phyloP scores from a whole-genome alignment of 2,113 vertebrate species.

The Chelonoidis abingdonii region DNA sequence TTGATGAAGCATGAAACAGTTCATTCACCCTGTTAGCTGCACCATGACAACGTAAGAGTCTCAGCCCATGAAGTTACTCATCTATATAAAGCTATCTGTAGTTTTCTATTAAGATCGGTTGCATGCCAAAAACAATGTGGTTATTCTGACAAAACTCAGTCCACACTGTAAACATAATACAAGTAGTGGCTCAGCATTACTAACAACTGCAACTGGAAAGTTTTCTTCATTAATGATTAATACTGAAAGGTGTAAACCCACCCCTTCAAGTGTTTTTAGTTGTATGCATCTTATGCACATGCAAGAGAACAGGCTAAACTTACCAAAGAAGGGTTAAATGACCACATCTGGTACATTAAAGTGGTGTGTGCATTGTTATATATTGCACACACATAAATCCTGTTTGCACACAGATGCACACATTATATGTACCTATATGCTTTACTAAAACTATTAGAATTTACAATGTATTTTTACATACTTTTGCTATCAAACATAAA shows the following conservation, averaged over 20 bases:
- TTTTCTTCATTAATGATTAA: neutral
- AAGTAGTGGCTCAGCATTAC: neutral
- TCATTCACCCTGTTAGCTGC: slow-evolving; percentile 96
- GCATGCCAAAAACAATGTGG: slow-evolving; percentile 30
- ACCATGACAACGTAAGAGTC: slow-evolving; percentile 98
- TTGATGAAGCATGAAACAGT: slow-evolving; percentile 99
- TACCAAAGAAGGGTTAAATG: slow-evolving; percentile 16
- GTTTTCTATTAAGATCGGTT: slow-evolving; percentile 83
- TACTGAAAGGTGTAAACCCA: slow-evolving; percentile 31
- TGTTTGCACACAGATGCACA: neutral
- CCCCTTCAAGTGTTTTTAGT: neutral
- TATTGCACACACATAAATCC: slow-evolving; percentile 26
- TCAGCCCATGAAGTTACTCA: slow-evolving; percentile 91
- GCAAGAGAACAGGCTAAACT: slow-evolving; percentile 26
- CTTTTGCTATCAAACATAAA: slow-evolving; percentile 22
- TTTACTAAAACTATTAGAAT: slow-evolving; percentile 27
- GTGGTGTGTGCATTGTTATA: slow-evolving; percentile 8
- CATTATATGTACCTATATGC: neutral
- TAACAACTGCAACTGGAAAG: neutral
- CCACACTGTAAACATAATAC: neutral
- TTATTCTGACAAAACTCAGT: slow-evolving; percentile 63
- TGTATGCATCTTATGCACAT: neutral
- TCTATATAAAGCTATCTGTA: slow-evolving; percentile 89
- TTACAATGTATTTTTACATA: slow-evolving; percentile 38
- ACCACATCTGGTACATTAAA: neutral